Percentiles rank a stretch among this genome's conserved stretches.
phyloP scores from a whole-genome alignment of 2,113 vertebrate genomes.

The Microcebus tavaratra region DNA sequence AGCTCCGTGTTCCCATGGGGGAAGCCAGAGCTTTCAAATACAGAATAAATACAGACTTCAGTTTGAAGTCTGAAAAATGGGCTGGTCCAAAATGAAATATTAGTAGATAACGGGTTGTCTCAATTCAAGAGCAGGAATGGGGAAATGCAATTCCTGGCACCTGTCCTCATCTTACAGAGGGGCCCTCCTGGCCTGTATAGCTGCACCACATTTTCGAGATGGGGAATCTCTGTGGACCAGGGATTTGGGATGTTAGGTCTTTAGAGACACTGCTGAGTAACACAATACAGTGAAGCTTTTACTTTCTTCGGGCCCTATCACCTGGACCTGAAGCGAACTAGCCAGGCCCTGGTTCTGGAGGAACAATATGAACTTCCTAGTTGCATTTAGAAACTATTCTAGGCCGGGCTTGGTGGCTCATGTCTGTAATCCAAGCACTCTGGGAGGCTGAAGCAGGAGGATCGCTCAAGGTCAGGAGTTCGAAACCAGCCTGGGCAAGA shows the following conservation, averaged over 20 bases:
- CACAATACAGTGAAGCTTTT: neutral
- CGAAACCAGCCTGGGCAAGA: no score
- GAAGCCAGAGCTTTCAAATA: neutral
- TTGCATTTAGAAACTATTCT: neutral
- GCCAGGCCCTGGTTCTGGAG: no score
- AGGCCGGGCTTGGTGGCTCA: no score
- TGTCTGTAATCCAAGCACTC: no score
- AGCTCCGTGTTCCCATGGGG: neutral
- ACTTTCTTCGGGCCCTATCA: neutral
- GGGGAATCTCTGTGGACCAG: neutral
- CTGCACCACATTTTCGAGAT: neutral
- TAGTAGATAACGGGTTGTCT: neutral
- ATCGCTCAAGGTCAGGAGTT: no score
- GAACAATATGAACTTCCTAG: neutral
- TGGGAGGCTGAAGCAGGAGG: no score
- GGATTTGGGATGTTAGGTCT: no score
- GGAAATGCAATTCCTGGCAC: neutral
- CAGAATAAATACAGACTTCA: neutral
- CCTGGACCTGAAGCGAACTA: neutral
- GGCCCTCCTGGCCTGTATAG: rapidly evolving
- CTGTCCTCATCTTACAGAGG: rapidly evolving
- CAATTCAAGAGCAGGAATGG: neutral
- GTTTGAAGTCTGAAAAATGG: neutral
- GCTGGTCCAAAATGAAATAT: neutral
- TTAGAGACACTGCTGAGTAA: neutral